Base-by-base conservation (phyloP, 2,797 vertebrate species). In the Sebastes variabilis region DNA sequence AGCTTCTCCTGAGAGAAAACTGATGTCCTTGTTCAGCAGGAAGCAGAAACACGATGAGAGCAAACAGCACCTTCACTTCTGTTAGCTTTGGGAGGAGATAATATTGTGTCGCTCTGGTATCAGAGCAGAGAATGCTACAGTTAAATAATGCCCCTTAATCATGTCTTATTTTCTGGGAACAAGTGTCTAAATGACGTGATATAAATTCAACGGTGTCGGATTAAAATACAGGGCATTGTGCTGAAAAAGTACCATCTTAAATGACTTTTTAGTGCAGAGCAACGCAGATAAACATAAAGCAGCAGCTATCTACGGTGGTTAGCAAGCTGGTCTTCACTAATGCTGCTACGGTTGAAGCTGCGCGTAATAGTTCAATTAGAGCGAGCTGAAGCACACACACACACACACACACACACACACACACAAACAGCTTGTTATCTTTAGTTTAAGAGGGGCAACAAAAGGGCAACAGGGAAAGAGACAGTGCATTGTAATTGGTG, bases 1-100 rank as follows among this genome's bases (percentile, higher is more conserved):
- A 77, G 58, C 67, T 38, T 38, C 62, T 69, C 84, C 77, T 64
- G 11, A 64, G 77, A 71, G 71, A 62, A 58, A 79, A 81, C 75
- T 25, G 42, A 83, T 77, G 80, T 62, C 77, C 67, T 76, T 69
- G 77, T 72, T 79, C 36, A 42, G 60, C 46, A 32, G 30, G 38
- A 34, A 74, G 69, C 65, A 59, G 49, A 60, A 42, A 76, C 49
- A 75, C 9, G 8, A 20, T 2, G 1, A 60, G 42, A 25, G 55
- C 52, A 56, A 66, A 78, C 24, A 46, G 8, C 64, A 36, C 18
- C n/a, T 62, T 54, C 14, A 56, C 11, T 25, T 64, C 25, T 34
- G 30, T 8, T 25, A 22, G 49, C 75, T 14, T 14, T 25, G 14
- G 30, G 61, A 64, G 25, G 3, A 30, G 29, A 66, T 34, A 65